Evolutionary conservation across 2,797 vertebrate species (phyloP), one percentile per base, ranked within the genome.

Genomic region (Poeciliopsis turneri): DNA sequence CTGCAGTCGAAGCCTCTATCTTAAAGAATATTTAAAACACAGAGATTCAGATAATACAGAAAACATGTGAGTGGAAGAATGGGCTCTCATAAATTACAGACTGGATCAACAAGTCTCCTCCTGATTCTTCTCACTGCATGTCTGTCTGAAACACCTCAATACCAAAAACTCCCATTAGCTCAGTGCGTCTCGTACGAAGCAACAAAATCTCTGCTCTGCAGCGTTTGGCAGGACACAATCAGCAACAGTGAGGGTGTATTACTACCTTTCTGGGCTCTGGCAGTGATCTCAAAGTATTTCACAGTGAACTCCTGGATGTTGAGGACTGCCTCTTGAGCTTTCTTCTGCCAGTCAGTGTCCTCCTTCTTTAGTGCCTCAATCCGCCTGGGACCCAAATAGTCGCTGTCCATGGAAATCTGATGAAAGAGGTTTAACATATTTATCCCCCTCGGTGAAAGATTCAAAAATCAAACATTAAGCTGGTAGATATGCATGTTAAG

Each of bases 261-360:
- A 99, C 98, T 95, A 99, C 98, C 98, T 97, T 98, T 99, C 91
- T 99, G 98, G 78, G 98, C 96, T 91, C 96, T 97, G 77, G 98
- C 97, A 83, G 98, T 99, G 93, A 96, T 98, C 95, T 99, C 97
- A 87, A 99, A 99, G 90, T 99, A 99, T 92, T 99, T 99, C 74
- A 99, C 97, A 61, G 98, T 99, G 85, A 99, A 97, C 87, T 99
- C 97, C 89, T 99, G 98, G 90, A 99, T 99, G 86, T 97, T 98
- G 53, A 99, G 95, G 15, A 99, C 97, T 0, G 98, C 98, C 86
- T 97, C 96, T 75, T 98, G 97, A 77, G 98, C 98, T 92, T 99
- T 99, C 89, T 95, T 97, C 93, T 99, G 97, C 98, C 98, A 99
- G 79, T 99, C 98, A 0, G 95, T 94, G 89, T 99, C 98, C 92